These are phyloP conservation scores for Phoxinus dragarum DNA, from an alignment of 2,797 vertebrate species.

Conservation along the genomic window DNA sequence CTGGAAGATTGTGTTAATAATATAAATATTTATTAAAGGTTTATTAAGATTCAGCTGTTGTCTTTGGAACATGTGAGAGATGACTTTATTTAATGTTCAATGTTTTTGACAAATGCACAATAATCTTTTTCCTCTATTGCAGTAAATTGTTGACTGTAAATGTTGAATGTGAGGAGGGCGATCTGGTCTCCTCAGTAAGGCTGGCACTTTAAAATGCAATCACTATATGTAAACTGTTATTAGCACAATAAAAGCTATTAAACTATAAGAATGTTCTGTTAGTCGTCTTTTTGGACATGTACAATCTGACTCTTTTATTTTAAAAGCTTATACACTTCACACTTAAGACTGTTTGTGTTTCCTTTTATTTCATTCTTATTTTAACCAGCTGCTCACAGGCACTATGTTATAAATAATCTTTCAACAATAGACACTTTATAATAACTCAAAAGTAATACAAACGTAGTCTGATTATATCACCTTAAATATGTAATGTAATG, in stretches of 20 bases:
- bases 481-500: background rate
- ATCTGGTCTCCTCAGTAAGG: slow-evolving; percentile 61
- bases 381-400: background rate
- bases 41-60: slow-evolving; percentile 46
- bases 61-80: slow-evolving; percentile 46
- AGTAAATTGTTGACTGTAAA: slow-evolving; percentile 60
- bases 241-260: slow-evolving; percentile 77
- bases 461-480: background rate
- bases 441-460: background rate
- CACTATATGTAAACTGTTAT: slow-evolving; percentile 60
- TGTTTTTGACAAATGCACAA: slow-evolving; percentile 37
- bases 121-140: slow-evolving; percentile 37
- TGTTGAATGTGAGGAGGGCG: slow-evolving; percentile 59
- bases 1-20: slow-evolving; percentile 41
- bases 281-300: slow-evolving; percentile 17
- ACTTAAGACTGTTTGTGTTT: background rate
- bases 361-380: background rate
- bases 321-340: background rate
- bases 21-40: slow-evolving; percentile 37
- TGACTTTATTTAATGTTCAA: slow-evolving; percentile 73
- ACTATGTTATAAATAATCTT: background rate
- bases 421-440: background rate
- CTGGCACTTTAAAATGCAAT: slow-evolving; percentile 79
- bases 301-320: slow-evolving; percentile 2
- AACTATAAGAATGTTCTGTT: slow-evolving; percentile 50